Percentiles rank a stretch among this genome's conserved stretches.
Evolutionary conservation across 2,113 vertebrate species (phyloP).

Genomic region (Anguilla rostrata): DNA sequence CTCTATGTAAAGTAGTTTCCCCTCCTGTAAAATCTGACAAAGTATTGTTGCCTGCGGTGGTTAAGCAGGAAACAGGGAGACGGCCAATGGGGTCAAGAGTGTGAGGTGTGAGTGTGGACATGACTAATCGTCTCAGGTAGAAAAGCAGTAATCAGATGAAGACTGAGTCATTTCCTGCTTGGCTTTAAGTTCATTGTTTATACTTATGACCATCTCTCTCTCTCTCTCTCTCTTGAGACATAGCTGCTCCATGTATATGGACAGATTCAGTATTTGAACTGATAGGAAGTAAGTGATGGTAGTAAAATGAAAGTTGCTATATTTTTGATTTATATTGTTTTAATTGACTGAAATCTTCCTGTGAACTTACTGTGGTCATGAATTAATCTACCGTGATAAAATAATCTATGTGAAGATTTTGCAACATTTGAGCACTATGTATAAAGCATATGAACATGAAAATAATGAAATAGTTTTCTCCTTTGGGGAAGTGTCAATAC

Average conservation of each 20-base stretch:
- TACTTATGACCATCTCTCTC: neutral
- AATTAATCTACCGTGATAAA: too few species aligned
- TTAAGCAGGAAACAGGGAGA: conserved; percentile 37
- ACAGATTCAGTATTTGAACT: conserved; percentile 5
- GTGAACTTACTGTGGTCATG: too few species aligned
- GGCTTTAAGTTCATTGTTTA: neutral
- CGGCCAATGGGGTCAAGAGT: conserved; percentile 22
- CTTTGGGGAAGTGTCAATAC: too few species aligned
- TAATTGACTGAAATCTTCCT: too few species aligned
- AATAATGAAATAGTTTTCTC: too few species aligned
- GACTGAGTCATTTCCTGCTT: conserved; percentile 21
- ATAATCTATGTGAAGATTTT: too few species aligned
- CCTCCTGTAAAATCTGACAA: conserved; percentile 24
- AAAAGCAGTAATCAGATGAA: neutral
- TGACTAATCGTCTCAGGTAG: conserved; percentile 31
- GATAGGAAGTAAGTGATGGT: neutral
- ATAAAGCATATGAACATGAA: too few species aligned
- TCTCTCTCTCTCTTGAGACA: neutral
- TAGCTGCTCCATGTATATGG: too few species aligned
- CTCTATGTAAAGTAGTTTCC: conserved; percentile 31
- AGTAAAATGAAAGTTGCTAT: neutral
- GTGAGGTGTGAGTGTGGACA: conserved; percentile 21
- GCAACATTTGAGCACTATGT: too few species aligned
- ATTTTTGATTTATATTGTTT: neutral
- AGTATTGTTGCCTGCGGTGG: conserved; percentile 19